phyloP scores from a whole-genome alignment of 2,113 vertebrate species.

The Silurus glanis region DNA sequence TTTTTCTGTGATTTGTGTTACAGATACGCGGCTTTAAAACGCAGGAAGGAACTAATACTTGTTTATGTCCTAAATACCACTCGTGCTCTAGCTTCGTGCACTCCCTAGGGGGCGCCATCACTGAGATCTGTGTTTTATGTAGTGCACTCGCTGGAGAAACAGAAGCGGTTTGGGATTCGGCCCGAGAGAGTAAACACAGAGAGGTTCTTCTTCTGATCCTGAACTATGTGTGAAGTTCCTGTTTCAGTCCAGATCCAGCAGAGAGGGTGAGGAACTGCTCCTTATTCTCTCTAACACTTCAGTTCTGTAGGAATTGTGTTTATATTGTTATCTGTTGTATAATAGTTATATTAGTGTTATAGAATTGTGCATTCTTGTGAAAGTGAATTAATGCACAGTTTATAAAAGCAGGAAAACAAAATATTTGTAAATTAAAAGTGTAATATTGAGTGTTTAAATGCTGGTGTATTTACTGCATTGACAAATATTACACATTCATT shows the following conservation, averaged over 20 bases:
- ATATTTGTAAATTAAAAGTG: background rate
- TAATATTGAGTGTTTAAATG: background rate
- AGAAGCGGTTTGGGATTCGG: background rate
- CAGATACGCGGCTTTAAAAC: background rate
- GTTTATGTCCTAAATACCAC: background rate
- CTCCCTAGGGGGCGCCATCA: background rate
- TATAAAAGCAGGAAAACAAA: background rate
- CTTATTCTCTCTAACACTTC: background rate
- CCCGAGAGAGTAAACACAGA: background rate
- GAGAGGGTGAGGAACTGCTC: background rate
- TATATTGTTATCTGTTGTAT: too few relatives aligned
- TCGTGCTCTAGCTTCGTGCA: background rate
- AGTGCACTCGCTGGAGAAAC: background rate
- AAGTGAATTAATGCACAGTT: background rate
- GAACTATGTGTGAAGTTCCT: background rate
- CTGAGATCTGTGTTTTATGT: background rate
- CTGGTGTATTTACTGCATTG: background rate
- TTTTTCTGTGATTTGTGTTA: background rate
- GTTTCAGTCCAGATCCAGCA: background rate
- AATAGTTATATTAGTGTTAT: background rate
- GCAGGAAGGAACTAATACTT: background rate
- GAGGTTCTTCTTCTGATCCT: background rate
- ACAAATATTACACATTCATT: background rate
- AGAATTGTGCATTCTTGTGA: too few relatives aligned
- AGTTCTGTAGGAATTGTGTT: too few relatives aligned